Conservation (phyloP, 2,113 vertebrate species). For the Podiceps cristatus region DNA sequence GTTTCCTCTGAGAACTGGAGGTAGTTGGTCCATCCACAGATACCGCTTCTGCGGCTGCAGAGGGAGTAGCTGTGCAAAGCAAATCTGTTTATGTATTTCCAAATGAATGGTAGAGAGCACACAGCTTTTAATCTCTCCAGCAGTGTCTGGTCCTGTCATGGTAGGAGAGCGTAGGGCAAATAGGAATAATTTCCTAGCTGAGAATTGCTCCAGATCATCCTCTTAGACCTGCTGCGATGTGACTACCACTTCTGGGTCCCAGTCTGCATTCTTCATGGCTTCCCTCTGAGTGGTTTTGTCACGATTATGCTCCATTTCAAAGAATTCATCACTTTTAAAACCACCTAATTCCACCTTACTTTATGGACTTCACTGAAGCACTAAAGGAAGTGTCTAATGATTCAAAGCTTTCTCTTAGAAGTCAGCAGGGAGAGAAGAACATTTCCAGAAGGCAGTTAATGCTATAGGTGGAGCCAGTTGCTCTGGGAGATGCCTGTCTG, state of each 20-base stretch:
- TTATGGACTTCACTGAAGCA: not conserved
- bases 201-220: not conserved
- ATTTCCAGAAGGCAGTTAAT: not conserved
- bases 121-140: not conserved
- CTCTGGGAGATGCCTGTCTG: not conserved
- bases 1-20: not conserved
- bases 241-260: not conserved
- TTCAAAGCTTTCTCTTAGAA: not conserved
- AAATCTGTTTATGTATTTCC: not conserved
- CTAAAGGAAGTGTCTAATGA: not conserved
- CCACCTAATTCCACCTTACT: not conserved
- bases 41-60: not conserved
- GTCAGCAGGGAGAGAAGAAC: not conserved
- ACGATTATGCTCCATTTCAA: not conserved
- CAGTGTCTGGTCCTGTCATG: not conserved
- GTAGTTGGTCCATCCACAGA: not conserved
- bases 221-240: not conserved
- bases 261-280: not conserved
- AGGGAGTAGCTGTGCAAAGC: not conserved
- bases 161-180: not conserved
- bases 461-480: not conserved
- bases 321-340: not conserved
- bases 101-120: not conserved
- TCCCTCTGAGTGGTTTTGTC: not conserved
- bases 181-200: not conserved